Evolutionary conservation across 1,140 invertebrate genomes (phyloP).

Genomic region (Glossosoma conforme): DNA sequence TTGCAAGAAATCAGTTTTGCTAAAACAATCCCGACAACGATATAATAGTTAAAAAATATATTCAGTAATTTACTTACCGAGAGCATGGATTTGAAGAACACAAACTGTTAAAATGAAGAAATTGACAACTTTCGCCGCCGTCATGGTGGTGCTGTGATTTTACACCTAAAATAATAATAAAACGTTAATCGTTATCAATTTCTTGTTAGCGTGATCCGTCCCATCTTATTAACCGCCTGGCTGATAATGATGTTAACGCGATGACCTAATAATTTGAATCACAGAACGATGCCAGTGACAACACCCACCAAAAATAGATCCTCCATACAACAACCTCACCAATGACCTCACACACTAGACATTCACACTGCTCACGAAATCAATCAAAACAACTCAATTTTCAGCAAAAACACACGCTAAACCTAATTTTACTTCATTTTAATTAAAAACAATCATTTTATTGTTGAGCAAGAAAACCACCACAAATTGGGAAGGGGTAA

Average conservation of each 20-base stretch:
- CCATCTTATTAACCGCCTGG: background rate
- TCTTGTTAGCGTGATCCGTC: background rate
- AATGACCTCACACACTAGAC: conserved; percentile 3
- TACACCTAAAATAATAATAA: conserved; percentile 7
- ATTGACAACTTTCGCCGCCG: conserved; percentile 7
- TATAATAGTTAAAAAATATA: background rate
- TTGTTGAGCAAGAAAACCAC: conserved; percentile 4
- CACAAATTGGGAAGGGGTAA: conserved; percentile 20
- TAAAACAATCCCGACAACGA: background rate
- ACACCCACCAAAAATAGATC: conserved; percentile 25
- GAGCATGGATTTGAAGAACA: conserved; percentile 14
- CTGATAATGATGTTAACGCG: background rate
- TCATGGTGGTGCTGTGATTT: conserved; percentile 9
- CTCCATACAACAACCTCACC: conserved; percentile 5
- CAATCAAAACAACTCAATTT: background rate
- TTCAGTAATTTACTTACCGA: conserved; percentile 12
- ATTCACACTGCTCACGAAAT: too few relatives aligned
- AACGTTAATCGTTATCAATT: background rate
- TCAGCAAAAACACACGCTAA: background rate
- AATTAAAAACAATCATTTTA: background rate
- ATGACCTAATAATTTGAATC: conserved; percentile 22
- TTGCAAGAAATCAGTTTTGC: background rate
- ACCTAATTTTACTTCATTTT: background rate
- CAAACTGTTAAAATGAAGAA: conserved; percentile 12
- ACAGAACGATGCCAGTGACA: conserved; percentile 20